phyloP scores from a whole-genome alignment of 2,113 vertebrate genomes.

The Pelodiscus sinensis region DNA sequence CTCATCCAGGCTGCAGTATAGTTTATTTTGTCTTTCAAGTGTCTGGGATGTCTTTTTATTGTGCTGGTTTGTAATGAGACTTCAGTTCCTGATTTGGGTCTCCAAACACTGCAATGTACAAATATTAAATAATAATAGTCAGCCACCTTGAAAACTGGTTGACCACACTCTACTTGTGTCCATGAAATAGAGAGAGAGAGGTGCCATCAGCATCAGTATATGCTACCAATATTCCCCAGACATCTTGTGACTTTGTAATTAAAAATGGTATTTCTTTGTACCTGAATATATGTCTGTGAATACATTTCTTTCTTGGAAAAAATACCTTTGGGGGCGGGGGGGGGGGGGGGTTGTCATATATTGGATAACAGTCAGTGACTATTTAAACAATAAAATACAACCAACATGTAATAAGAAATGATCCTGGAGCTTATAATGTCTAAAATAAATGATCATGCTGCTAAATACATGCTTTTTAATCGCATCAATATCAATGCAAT shows the following conservation, averaged over 20 bases:
- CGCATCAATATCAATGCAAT: background rate
- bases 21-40: background rate
- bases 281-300: accelerated
- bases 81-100: background rate
- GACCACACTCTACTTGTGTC: background rate
- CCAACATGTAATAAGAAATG: background rate
- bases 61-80: background rate
- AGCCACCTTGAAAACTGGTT: background rate
- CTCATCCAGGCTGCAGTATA: accelerated
- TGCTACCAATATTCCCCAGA: background rate
- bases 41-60: background rate
- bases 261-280: no score
- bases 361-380: background rate
- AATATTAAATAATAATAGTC: background rate
- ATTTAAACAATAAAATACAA: background rate
- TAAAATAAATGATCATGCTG: background rate
- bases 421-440: background rate
- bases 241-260: no score
- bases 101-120: background rate
- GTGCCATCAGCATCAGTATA: background rate
- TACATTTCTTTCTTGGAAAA: background rate
- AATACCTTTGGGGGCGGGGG: background rate
- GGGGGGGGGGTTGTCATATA: no score
- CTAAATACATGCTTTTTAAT: background rate
- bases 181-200: background rate